Base-by-base conservation (phyloP, 1,140 invertebrate species). In the Carcinoscorpius rotundicauda region DNA sequence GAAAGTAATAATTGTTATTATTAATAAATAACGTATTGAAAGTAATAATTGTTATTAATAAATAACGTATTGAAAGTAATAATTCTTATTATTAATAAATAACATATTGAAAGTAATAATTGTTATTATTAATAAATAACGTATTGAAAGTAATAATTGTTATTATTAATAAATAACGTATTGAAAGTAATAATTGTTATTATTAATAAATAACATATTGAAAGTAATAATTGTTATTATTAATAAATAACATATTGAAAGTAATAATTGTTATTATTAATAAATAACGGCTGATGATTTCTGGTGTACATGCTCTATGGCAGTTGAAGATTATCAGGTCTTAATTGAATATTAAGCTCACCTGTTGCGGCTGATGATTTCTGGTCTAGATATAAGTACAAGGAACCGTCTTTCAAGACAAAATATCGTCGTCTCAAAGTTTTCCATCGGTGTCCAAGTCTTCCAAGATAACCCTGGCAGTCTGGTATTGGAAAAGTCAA, bases 381-480 rank as follows among this genome's bases (percentile, higher is more conserved):
- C 9, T 84, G 85, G 75, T 93, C 89, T 70, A 87, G 86, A 78
- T 94, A 97, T 78, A 96, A 94, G 79, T 94, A 97, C 8, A 97
- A 81, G 72, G 90, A 93, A 58, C 93, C 93, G 77, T 97, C 92
- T 77, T 97, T 97, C 4, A 97, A 82, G 48, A 97, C 87, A 79
- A 93, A 97, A 80, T 94, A 97, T 58, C 93, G 82, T 72, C 87
- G 85, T 65, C 86, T 88, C 93, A 93, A 97, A 60, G 82, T 86
- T 78, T 87, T 91, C 76, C 82, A 86, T 70, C 77, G 69, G 53
- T 78, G 72, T 52, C 79, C 80, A 52, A 89, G 82, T 76, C 95
- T 96, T 73, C 85, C 84, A 48, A 97, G 80, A 76, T 89, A 91
- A 10, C 95, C 95, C 72, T 88, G 88, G 77, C 93, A 97, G 73